phyloP scores from a whole-genome alignment of 2,888 invertebrate genomes.

The Cosmorhoe ocellata region DNA sequence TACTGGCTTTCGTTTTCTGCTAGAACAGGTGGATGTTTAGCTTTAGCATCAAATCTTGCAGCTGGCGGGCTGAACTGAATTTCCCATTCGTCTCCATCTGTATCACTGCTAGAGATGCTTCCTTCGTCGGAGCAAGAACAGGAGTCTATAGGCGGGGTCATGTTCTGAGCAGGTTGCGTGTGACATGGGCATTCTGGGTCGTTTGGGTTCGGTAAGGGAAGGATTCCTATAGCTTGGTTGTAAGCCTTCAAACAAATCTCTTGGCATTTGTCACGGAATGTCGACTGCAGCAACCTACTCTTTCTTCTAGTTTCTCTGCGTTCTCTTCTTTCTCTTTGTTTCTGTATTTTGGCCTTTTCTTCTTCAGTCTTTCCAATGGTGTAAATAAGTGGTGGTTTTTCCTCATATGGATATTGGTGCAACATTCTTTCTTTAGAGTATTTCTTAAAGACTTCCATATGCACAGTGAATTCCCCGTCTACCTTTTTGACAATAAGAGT shows the following conservation, averaged over 20 bases:
- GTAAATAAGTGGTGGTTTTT: conserved; percentile 66
- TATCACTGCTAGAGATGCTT: conserved; percentile 63
- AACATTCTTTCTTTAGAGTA: conserved; percentile 69
- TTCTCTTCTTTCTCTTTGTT: conserved; percentile 63
- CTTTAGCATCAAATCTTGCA: conserved; percentile 64
- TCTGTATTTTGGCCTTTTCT: conserved; percentile 62
- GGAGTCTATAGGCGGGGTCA: conserved; percentile 60
- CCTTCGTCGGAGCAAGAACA: conserved; percentile 72
- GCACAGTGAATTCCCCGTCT: conserved; percentile 70
- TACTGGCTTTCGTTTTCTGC: conserved; percentile 60
- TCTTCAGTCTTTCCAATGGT: conserved; percentile 70
- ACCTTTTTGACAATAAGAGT: conserved; percentile 63
- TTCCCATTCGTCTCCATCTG: conserved; percentile 73
- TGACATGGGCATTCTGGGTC: conserved; percentile 69
- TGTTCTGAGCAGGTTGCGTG: conserved; percentile 38
- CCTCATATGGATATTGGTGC: conserved; percentile 73
- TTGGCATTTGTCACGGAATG: conserved; percentile 72
- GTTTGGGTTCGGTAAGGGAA: conserved; percentile 67
- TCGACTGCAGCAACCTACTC: conserved; percentile 65
- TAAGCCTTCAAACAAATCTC: conserved; percentile 77
- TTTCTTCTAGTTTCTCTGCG: conserved; percentile 71
- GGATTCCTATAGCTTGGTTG: conserved; percentile 71
- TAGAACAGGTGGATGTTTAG: conserved; percentile 57
- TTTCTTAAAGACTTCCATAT: conserved; percentile 75
- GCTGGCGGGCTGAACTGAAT: conserved; percentile 72